These are phyloP conservation scores for Etheostoma nigrum DNA, from an alignment of 2,797 vertebrate genomes.

Conservation along the genomic window DNA sequence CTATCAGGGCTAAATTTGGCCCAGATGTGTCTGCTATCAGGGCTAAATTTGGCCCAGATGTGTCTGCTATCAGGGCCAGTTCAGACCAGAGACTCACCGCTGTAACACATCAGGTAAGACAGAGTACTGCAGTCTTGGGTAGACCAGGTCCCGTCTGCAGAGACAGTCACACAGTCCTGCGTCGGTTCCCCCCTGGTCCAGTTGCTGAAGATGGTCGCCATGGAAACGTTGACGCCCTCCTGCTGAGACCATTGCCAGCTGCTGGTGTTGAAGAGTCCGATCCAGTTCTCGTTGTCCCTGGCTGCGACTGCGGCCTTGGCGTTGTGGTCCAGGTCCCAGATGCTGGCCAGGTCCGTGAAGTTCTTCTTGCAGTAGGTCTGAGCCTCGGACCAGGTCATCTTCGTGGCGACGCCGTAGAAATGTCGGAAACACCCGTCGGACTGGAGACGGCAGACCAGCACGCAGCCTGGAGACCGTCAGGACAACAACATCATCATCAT, in stretches of 20 bases:
- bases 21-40: no score
- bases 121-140: fast-evolving
- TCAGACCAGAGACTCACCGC: conserved; percentile 24
- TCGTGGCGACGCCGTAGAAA: not conserved
- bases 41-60: no score
- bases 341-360: conserved; percentile 35
- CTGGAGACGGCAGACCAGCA: not conserved
- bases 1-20: no score
- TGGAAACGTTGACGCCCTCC: fast-evolving
- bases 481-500: not conserved
- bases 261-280: conserved; percentile 21
- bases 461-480: conserved; percentile 20
- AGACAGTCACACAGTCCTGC: fast-evolving
- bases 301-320: not conserved
- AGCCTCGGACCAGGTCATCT: conserved; percentile 16
- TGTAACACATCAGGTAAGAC: not conserved
- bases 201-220: fast-evolving
- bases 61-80: no score
- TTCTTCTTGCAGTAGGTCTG: conserved; percentile 31
- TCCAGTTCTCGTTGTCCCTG: conserved; percentile 21
- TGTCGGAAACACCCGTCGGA: fast-evolving
- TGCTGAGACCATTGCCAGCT: conserved; percentile 26
- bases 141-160: fast-evolving
- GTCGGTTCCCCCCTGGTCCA: fast-evolving
- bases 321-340: not conserved